A percentile compares a stretch with the other conserved stretches of the same genome.
Evolutionary conservation across 2,888 invertebrate species (phyloP).

Genomic region (Onchidella celtica): DNA sequence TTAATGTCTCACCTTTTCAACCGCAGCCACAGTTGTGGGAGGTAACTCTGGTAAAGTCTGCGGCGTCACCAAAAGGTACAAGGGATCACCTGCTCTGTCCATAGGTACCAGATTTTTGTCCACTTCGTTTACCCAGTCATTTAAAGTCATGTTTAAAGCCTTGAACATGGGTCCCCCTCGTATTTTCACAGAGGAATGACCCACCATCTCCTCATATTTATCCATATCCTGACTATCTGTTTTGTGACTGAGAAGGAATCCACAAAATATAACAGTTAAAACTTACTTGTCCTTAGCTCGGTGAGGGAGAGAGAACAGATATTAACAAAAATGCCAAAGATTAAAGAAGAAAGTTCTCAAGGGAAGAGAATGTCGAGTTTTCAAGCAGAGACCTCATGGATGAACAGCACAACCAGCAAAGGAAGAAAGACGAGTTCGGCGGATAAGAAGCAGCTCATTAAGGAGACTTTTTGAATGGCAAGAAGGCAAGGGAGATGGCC

Average conservation of each 20-base stretch:
- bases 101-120: constrained; percentile 67
- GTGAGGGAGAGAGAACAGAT: no score
- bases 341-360: no score
- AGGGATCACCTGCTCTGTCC: constrained; percentile 70
- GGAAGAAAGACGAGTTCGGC: no score
- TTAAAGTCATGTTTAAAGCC: constrained; percentile 12
- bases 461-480: no score
- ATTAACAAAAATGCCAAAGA: no score
- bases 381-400: no score
- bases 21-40: not conserved
- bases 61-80: constrained; percentile 65
- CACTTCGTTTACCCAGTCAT: constrained; percentile 42
- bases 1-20: constrained; percentile 36
- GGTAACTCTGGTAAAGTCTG: constrained; percentile 66
- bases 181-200: constrained; percentile 44
- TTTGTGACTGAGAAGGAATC: not conserved
- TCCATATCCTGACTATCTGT: not conserved
- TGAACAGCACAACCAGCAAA: no score
- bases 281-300: no score
- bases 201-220: not conserved
- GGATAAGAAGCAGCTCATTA: no score
- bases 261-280: not conserved
- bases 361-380: no score
- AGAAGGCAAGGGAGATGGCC: no score
- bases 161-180: constrained; percentile 38